These are phyloP conservation scores for Donacobius atricapilla DNA, from an alignment of 2,113 vertebrate genomes.

Conservation along the genomic window DNA sequence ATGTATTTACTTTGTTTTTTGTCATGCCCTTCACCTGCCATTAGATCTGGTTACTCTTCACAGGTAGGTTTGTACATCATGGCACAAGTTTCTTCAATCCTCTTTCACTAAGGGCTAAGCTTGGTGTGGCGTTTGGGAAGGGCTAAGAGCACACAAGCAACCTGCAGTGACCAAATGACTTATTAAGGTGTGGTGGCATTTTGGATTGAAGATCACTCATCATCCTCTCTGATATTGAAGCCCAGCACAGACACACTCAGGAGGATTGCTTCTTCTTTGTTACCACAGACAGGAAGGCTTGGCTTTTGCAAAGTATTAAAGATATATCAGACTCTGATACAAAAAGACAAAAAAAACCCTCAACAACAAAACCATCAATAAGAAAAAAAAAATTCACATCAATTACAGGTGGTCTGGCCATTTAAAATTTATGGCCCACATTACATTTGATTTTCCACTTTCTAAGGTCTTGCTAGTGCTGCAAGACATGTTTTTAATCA, in stretches of 20 bases:
- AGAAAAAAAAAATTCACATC: background rate
- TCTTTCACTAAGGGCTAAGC: background rate
- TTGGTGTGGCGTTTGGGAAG: background rate
- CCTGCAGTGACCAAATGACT: background rate
- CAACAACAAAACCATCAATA: background rate
- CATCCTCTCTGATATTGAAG: background rate
- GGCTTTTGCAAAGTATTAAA: background rate
- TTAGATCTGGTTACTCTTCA: background rate
- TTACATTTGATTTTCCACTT: background rate
- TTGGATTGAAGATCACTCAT: background rate
- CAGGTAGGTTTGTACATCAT: background rate
- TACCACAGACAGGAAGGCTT: background rate
- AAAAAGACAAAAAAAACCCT: background rate
- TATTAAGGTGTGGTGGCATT: background rate
- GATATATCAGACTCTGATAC: background rate
- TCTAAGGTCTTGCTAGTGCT: constrained; percentile 4
- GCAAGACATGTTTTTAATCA: constrained; percentile 31
- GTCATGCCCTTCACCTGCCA: background rate
- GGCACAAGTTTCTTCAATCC: background rate
- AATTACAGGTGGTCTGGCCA: background rate
- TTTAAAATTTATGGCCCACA: background rate
- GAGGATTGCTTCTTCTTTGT: background rate
- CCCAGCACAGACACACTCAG: background rate
- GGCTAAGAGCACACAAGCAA: background rate
- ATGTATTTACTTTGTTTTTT: background rate